Evolutionary conservation across 37 sponge, comb jelly and placozoan species (phyloP).

Genomic region (Crambe crambe): DNA sequence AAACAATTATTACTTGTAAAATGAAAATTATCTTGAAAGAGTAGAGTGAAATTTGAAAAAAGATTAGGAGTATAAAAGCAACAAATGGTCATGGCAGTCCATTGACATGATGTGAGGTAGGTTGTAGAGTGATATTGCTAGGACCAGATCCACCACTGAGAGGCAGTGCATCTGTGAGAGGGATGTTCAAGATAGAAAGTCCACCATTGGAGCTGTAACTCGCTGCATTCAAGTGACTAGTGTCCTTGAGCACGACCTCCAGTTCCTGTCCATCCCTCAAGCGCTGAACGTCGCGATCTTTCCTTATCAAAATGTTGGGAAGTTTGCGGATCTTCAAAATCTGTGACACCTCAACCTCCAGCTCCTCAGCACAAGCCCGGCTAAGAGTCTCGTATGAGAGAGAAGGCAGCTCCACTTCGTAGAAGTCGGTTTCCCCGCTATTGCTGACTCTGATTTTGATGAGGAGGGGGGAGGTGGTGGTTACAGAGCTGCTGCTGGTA

Average conservation of each 20-base stretch:
- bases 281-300: conserved; percentile 80
- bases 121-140: not conserved
- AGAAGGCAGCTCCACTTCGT: conserved; percentile 71
- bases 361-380: conserved; percentile 61
- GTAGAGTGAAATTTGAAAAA: not conserved
- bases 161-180: not conserved
- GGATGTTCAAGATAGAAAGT: not conserved
- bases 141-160: not conserved
- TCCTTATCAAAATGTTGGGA: conserved; percentile 83
- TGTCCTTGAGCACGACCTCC: conserved; percentile 57
- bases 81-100: not conserved
- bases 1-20: too few species aligned
- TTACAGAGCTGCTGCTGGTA: not conserved
- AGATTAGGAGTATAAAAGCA: not conserved
- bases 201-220: conserved; percentile 1
- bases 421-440: conserved; percentile 75
- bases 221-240: not conserved
- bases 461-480: not conserved
- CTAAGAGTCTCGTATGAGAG: conserved; percentile 48
- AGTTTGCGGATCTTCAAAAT: conserved; percentile 86
- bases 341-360: conserved; percentile 27
- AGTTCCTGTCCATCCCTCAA: conserved; percentile 74
- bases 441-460: conserved; percentile 69
- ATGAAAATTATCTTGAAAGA: too few species aligned
- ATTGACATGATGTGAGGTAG: not conserved